Base-by-base conservation (phyloP, 2,888 invertebrate species). In the Napeogenes inachia region DNA sequence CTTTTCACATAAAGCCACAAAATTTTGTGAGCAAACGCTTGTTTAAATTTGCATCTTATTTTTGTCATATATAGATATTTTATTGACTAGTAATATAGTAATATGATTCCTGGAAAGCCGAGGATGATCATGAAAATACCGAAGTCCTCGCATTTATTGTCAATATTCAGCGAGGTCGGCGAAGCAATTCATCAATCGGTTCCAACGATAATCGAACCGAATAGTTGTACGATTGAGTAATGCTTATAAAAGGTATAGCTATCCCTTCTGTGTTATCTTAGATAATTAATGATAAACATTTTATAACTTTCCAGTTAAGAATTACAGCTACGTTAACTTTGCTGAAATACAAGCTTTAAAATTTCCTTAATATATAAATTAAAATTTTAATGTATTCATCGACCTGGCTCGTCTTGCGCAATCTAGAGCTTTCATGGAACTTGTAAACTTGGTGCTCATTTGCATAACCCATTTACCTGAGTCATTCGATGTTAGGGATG, bases 391-490 rank as follows among this genome's bases (percentile, higher is more conserved):
- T 62, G 66, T 66, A 64, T 62, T 62, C 62, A 66, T 66, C 54
- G 60, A 54, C 60, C 61, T 61, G 56, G 59, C 60, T 60, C 57
- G 61, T 66, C 59, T 62, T 58, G 54, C 65, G 62, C 67, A 67
- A 67, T 67, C 67, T 65, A 65, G 59, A 54, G 60, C 67, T 64
- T 68, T 67, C 67, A 68, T 65, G 68, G 64, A 70, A 71, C 70
- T 71, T 64, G 70, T 68, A 67, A 71, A 73, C 73, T 68, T 64
- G 61, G 66, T 60, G 61, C 64, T 61, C 71, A 79, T 84, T 84
- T 80, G 73, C 83, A 81, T 83, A 82, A 82, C 75, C 78, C 68
- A 79, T 75, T 81, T 77, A 75, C 73, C 67, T 67, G 64, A 65
- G 68, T 57, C 73, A 65, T 68, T 70, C 71, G 68, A 21, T 21